These are phyloP conservation scores for Conchocele bisecta DNA, from an alignment of 2,888 invertebrate genomes.

Conservation along the genomic window DNA sequence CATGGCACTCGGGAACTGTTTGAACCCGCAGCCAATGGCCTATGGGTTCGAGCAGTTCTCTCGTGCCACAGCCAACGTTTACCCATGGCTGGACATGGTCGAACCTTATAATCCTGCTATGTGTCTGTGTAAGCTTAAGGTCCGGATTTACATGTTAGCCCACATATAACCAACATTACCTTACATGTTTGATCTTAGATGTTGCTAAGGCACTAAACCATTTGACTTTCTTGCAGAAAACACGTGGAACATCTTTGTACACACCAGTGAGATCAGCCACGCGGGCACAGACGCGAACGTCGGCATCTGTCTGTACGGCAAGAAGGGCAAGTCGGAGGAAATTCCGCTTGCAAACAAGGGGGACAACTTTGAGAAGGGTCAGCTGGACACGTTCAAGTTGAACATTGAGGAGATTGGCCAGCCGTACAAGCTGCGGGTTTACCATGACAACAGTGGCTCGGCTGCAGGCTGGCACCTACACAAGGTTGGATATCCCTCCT, in stretches of 20 bases:
- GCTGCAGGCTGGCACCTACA: conserved; percentile 83
- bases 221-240: conserved; percentile 77
- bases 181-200: too few species aligned
- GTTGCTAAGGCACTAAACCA: too few species aligned
- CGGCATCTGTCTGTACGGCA: conserved; percentile 80
- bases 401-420: conserved; percentile 78
- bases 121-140: too few species aligned
- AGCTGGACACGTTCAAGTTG: conserved; percentile 80
- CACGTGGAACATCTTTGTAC: conserved; percentile 80
- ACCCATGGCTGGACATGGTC: too few species aligned
- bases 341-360: conserved; percentile 78
- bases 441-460: conserved; percentile 80
- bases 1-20: too few species aligned
- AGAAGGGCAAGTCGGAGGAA: conserved; percentile 81
- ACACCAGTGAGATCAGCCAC: conserved; percentile 77
- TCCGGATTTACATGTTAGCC: too few species aligned
- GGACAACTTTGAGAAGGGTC: conserved; percentile 81
- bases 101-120: background rate
- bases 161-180: too few species aligned
- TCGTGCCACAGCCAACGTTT: too few species aligned
- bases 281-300: conserved; percentile 83
- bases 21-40: too few species aligned
- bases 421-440: conserved; percentile 81
- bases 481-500: conserved; percentile 70
- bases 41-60: too few species aligned